Percentiles rank a stretch among this genome's conserved stretches.
These are phyloP conservation scores for Mormyrus iriodes DNA, from an alignment of 2,113 vertebrate genomes.

Conservation along the genomic window DNA sequence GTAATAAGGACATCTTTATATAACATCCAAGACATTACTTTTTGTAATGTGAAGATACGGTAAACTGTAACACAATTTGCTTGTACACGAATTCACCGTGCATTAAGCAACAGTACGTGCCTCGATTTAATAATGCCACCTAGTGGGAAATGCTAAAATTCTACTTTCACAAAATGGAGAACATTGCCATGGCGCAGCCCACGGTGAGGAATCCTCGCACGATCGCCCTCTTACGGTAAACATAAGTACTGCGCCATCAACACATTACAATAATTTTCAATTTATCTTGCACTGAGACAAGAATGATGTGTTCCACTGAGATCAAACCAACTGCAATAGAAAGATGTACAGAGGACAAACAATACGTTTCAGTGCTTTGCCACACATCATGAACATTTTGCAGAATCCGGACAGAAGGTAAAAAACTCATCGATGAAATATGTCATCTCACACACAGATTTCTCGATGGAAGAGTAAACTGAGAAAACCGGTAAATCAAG, in stretches of 20 bases:
- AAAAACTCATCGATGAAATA: background rate
- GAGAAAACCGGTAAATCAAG: background rate
- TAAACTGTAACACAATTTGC: background rate
- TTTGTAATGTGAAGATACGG: background rate
- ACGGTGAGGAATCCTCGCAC: background rate
- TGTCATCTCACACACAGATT: background rate
- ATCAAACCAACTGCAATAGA: background rate
- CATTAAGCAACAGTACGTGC: background rate
- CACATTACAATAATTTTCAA: background rate
- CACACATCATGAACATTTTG: background rate
- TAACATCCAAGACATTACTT: background rate
- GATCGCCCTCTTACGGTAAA: background rate
- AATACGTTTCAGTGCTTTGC: background rate
- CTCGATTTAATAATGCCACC: background rate
- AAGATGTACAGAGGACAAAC: background rate
- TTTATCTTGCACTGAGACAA: background rate
- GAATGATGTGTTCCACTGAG: background rate
- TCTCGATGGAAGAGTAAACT: background rate
- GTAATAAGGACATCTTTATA: background rate
- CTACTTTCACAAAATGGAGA: constrained; percentile 13
- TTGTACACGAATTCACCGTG: background rate
- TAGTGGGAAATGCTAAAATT: background rate
- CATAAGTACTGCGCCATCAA: background rate
- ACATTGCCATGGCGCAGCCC: background rate
- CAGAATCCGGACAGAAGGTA: too few species aligned